Conservation (phyloP, 1,140 invertebrate genomes). For the Sarcophaga peregrina region DNA sequence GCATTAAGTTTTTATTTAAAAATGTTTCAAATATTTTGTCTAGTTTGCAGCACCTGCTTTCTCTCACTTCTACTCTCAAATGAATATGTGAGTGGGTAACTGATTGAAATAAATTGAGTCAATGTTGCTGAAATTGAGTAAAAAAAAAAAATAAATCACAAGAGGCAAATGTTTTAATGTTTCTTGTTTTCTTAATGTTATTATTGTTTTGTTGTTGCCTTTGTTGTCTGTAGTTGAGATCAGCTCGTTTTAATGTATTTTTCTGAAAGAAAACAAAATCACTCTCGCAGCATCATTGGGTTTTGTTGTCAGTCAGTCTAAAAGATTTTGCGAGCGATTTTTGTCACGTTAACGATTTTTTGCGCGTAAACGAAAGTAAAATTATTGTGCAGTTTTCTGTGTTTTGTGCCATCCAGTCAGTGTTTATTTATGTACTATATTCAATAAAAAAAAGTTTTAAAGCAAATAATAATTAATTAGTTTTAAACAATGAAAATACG, state of each 20-base stretch:
- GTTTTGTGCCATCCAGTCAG: neutral
- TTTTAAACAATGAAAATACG: too few species aligned
- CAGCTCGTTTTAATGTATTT: neutral
- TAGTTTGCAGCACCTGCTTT: too few species aligned
- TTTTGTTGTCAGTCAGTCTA: conserved; percentile 49
- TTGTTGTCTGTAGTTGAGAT: neutral
- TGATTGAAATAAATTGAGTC: neutral
- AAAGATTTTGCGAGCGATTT: conserved; percentile 64
- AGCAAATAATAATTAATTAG: neutral
- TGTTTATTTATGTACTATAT: neutral
- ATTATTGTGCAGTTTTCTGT: conserved; percentile 43
- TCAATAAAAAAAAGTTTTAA: neutral
- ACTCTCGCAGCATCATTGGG: conserved; percentile 33
- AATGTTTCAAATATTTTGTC: too few species aligned
- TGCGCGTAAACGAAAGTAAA: conserved; percentile 45
- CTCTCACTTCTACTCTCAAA: too few species aligned
- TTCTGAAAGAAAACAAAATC: neutral
- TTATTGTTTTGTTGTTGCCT: neutral
- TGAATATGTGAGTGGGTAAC: too few species aligned
- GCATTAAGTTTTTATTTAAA: too few species aligned
- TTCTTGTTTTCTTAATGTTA: too few species aligned
- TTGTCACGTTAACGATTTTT: conserved; percentile 51
- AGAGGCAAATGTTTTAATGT: too few species aligned
- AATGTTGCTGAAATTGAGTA: conserved; percentile 9
- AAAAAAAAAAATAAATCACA: neutral